A percentile compares a stretch with the other conserved stretches of the same genome.
phyloP scores from a whole-genome alignment of 2,797 vertebrate species.

The Anguilla marmorata region DNA sequence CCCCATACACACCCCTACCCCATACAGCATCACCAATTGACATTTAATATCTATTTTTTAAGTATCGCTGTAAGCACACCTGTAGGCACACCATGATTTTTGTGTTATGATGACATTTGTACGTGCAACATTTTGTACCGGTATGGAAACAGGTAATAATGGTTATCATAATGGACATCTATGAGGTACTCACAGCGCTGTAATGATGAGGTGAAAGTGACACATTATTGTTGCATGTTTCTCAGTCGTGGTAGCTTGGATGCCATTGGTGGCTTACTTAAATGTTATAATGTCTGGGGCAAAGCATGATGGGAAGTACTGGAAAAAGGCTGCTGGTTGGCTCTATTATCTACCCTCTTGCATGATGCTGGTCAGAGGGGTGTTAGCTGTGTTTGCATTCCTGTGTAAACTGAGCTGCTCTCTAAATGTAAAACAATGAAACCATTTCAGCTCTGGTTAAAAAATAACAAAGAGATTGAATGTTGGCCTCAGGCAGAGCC shows the following conservation, averaged over 20 bases:
- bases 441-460: not conserved
- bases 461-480: not conserved
- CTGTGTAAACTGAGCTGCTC: not conserved
- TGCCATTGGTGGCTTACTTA: not conserved
- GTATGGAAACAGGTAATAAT: slow-evolving; percentile 82
- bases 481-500: not conserved
- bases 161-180: slow-evolving; percentile 83
- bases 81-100: not conserved
- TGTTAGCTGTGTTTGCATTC: not conserved
- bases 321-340: not conserved
- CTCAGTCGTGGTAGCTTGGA: slow-evolving; percentile 45
- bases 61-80: not conserved
- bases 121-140: slow-evolving; percentile 72
- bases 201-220: slow-evolving; percentile 80
- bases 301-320: slow-evolving; percentile 21
- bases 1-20: too few species aligned
- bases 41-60: too few species aligned
- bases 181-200: slow-evolving; percentile 78
- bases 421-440: not conserved
- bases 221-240: slow-evolving; percentile 45
- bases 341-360: not conserved
- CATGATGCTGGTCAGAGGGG: not conserved
- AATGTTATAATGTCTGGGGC: not conserved
- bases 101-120: slow-evolving; percentile 57
- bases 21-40: too few species aligned